Base-by-base conservation (phyloP, 2,888 invertebrate species). In the Lissocephala sabroskyi region DNA sequence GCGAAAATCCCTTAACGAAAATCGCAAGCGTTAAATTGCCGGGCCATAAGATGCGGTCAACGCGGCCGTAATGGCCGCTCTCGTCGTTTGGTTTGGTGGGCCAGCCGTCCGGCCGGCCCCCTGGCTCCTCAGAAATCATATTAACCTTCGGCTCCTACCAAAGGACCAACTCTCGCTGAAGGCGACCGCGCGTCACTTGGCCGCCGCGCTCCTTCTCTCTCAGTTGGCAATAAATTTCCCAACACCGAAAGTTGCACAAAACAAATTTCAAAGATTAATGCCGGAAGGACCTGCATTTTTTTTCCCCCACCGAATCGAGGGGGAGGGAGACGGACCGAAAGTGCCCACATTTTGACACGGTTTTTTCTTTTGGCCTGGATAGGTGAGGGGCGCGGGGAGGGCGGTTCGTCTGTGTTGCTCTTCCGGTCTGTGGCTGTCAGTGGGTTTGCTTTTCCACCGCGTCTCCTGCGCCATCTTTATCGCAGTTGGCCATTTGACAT, bases 11-110 rank as follows among this genome's bases (percentile, higher is more conserved):
- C 67, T 62, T 64, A 57, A 45, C 74, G 47, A 53, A 62, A 68
- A 64, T 68, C 74, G 74, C 59, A 56, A 74, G 74, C 68, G 74
- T 68, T 68, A 68, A 68, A 68, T 68, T 68, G 68, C 64, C 66
- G 45, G 53, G 56, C 56, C 56, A 61, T 62, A 71, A 65, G 63
- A 58, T 58, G 62, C 48, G 60, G 54, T 54, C 39, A 16, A 16
- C 36, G 39, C 33, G 33, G 32, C 45, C 35, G 23, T 11, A 11
- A 13, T 32, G 30, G 3, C 13, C 11, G 30, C 11, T 11, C 11
- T 29, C 13, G n/a, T n/a, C n/a, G 1, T 29, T 29, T 11, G 30
- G 13, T 13, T 32, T 2, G 30, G 5, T 32, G 5, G 30, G 30
- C 10, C 30, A 32, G 30, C 30, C 30, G 11, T 11, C 13, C 30